phyloP scores from a whole-genome alignment of 2,113 vertebrate genomes.

The Mobula hypostoma region DNA sequence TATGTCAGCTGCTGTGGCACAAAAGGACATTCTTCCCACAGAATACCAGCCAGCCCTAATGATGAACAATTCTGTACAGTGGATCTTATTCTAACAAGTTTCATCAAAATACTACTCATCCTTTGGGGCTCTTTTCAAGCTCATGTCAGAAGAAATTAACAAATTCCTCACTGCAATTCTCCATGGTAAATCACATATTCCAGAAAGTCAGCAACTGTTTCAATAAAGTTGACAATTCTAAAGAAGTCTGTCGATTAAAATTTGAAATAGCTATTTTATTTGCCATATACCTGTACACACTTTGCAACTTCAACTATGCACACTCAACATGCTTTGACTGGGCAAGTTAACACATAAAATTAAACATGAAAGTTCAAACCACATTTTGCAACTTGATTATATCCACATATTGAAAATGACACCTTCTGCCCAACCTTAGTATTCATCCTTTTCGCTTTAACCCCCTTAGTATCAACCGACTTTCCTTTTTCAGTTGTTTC shows the following conservation, averaged over 20 bases:
- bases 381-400: not conserved
- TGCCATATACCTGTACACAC: no score
- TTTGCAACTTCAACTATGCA: not conserved
- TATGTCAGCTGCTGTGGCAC: no score
- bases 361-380: not conserved
- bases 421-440: not conserved
- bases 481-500: not conserved
- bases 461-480: not conserved
- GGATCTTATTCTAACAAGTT: not conserved
- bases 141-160: not conserved
- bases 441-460: not conserved
- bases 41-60: not conserved
- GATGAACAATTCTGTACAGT: not conserved
- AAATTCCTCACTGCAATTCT: not conserved
- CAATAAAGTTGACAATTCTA: not conserved
- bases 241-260: not conserved
- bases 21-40: no score
- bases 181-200: not conserved
- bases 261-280: not conserved
- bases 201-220: not conserved
- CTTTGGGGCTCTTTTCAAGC: not conserved
- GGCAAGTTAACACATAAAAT: not conserved
- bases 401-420: not conserved
- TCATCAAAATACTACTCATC: not conserved
- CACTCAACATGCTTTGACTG: not conserved